These are phyloP conservation scores for Cotesia chilonis DNA, from an alignment of 1,140 invertebrate genomes.

Conservation along the genomic window DNA sequence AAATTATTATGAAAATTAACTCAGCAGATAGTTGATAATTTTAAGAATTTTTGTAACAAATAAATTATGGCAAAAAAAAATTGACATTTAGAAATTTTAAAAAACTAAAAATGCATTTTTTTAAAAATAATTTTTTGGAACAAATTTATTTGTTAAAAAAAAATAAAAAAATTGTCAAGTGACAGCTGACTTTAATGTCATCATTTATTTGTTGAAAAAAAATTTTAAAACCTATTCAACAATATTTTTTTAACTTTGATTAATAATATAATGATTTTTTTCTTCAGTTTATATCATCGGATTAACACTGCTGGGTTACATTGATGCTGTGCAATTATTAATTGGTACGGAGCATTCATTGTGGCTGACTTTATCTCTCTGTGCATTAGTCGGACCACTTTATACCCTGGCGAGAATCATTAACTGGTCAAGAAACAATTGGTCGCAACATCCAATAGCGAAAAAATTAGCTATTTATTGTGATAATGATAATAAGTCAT, in stretches of 20 bases:
- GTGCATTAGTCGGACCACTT: conserved; percentile 57
- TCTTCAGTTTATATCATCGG: conserved; percentile 71
- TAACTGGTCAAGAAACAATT: conserved; percentile 75
- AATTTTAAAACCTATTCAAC: too few species aligned
- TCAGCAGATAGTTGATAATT: too few species aligned
- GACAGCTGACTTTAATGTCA: too few species aligned
- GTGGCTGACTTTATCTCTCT: conserved; percentile 56
- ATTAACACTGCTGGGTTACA: conserved; percentile 64
- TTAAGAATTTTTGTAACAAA: too few species aligned
- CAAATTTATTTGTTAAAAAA: neutral
- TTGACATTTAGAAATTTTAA: too few species aligned
- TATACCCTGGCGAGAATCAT: conserved; percentile 62
- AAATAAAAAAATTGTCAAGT: too few species aligned
- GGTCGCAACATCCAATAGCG: conserved; percentile 79
- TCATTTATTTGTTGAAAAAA: neutral
- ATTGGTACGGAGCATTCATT: conserved; percentile 56
- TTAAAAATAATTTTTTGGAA: too few species aligned
- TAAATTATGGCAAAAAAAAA: too few species aligned
- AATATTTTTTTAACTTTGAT: neutral
- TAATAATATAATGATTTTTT: conserved; percentile 31
- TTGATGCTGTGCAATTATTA: conserved; percentile 60
- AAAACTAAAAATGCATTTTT: too few species aligned
- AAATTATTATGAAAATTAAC: neutral
- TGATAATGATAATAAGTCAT: conserved; percentile 69
- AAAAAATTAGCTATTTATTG: conserved; percentile 73